A percentile compares a stretch with the other conserved stretches of the same genome.
phyloP scores from a whole-genome alignment of 2,888 invertebrate genomes.

The Hirtodrosophila trivittata region DNA sequence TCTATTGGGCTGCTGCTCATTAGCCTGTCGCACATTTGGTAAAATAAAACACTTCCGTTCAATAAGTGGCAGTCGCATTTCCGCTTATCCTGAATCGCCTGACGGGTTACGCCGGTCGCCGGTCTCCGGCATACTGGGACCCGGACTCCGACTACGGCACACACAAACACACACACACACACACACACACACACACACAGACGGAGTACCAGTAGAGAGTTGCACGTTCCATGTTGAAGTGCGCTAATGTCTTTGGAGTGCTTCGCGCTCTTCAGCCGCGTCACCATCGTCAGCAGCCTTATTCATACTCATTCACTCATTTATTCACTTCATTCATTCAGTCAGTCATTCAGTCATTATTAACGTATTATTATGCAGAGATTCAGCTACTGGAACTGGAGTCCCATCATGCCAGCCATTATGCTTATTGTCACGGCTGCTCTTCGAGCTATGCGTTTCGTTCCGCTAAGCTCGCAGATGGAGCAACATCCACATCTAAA shows the following conservation, averaged over 20 bases:
- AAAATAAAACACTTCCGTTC: constrained; percentile 73
- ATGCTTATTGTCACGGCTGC: constrained; percentile 58
- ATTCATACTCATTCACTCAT: constrained; percentile 6
- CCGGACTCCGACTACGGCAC: neutral
- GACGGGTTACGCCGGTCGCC: constrained; percentile 12
- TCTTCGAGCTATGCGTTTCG: neutral
- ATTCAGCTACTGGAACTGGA: constrained; percentile 50
- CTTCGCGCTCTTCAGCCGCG: constrained; percentile 71
- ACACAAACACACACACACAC: neutral
- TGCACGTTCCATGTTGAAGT: constrained; percentile 61
- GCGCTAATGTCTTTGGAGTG: constrained; percentile 82
- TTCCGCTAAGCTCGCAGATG: neutral
- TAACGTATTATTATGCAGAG: constrained; percentile 63
- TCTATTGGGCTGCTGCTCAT: constrained; percentile 47
- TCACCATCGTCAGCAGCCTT: constrained; percentile 12
- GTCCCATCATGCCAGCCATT: constrained; percentile 38
- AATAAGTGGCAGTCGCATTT: constrained; percentile 69
- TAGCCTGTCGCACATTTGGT: constrained; percentile 54
- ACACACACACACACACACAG: neutral
- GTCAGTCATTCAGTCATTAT: constrained; percentile 52
- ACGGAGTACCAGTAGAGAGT: neutral
- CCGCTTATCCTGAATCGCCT: constrained; percentile 60
- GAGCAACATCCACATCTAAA: constrained; percentile 3
- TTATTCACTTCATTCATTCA: constrained; percentile 28
- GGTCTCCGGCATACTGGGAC: neutral